Percentiles rank a stretch among this genome's conserved stretches.
Evolutionary conservation across 2,113 vertebrate genomes (phyloP).

Genomic region (Brienomyrus brachyistius): DNA sequence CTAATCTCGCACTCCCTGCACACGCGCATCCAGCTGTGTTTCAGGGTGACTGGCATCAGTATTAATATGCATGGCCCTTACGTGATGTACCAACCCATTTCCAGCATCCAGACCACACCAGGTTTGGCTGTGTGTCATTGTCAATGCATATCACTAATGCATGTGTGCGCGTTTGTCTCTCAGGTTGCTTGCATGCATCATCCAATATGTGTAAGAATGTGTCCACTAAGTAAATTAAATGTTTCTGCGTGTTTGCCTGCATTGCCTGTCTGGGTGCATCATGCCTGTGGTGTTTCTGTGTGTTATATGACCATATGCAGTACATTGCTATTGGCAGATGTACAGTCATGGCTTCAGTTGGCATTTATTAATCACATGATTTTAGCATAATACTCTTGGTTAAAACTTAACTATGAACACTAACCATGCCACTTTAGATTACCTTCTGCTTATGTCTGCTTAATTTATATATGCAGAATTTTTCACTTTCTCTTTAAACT

Average conservation of each 20-base stretch:
- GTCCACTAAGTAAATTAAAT: neutral
- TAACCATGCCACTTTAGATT: neutral
- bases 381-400: neutral
- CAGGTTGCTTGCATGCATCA: neutral
- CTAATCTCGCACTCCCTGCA: neutral
- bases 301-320: neutral
- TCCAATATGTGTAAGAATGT: neutral
- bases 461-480: neutral
- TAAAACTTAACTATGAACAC: neutral
- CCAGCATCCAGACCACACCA: neutral
- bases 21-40: neutral
- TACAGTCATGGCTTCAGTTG: neutral
- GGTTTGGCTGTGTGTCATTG: neutral
- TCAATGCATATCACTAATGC: neutral
- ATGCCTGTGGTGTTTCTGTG: neutral
- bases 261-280: neutral
- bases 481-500: neutral
- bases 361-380: neutral
- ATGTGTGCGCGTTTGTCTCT: neutral
- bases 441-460: neutral
- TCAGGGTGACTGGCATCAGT: slow-evolving; percentile 40
- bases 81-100: slow-evolving; percentile 29
- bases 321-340: neutral
- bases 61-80: slow-evolving; percentile 44
- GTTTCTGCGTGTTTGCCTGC: neutral